Evolutionary conservation across 64 coral and sea anemone species (phyloP), one percentile per base, ranked within the genome.

Genomic region (Orbicella faveolata): DNA sequence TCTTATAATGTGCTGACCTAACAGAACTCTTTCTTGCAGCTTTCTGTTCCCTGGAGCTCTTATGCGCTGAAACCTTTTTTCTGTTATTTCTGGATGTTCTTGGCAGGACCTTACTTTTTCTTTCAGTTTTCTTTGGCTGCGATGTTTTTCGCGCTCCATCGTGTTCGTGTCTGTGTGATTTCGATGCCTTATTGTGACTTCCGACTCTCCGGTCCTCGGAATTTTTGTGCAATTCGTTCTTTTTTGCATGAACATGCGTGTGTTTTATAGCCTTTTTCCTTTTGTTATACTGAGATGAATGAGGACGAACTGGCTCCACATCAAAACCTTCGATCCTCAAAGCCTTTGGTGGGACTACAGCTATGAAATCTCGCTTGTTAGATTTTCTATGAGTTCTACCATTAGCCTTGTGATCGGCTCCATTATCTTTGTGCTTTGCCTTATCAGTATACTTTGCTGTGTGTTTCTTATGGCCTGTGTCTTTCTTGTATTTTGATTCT

Each of bases 291-390:
- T 48, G 77, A 78, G 44, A 78, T 33, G 52, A 17, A 14, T 61
- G 21, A 33, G 51, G 25, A 16, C 73, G 63, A 52, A 85, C 82
- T 73, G 20, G 36, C 10, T 85, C 63, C 19, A 85, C 82, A 30
- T 85, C 41, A 52, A 85, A 85, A 2, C 82, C 82, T 72, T 85
- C 82, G 5, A 85, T 66, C 26, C 66, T 70, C n/a, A 85, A 51
- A n/a, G 63, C 44, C 11, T 70, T 39, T 3, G 82, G 64, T 52
- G 82, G 82, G 33, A 48, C 62, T 30, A 85, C n/a, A 52, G 82
- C 82, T 30, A 85, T 68, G 21, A 85, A 85, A 21, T 85, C 82
- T n/a, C 82, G 67, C 23, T 85, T 85, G 19, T 68, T 33, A 72
- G 82, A 85, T 68, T 52, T 85, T 1, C 14, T 33, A 15, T 52